These are phyloP conservation scores for Harpalus rubripes DNA, from an alignment of 2,888 invertebrate species.

Conservation along the genomic window DNA sequence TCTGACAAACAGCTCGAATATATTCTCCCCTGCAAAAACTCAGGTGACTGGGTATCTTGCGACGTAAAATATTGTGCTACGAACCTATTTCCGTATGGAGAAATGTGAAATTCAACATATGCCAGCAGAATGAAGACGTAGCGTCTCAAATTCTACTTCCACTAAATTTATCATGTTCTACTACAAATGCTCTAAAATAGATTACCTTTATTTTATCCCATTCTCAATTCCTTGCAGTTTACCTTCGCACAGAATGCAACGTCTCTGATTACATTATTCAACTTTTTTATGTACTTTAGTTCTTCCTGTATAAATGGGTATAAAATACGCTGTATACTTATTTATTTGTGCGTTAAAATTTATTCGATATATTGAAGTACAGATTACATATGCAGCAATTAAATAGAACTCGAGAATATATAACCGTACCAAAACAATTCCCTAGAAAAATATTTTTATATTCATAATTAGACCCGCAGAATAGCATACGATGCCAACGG, in stretches of 20 bases:
- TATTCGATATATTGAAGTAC: no score
- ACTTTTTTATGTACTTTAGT: background rate
- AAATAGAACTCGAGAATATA: no score
- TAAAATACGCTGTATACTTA: no score
- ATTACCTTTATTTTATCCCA: background rate
- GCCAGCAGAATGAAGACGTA: constrained; percentile 24
- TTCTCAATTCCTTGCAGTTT: background rate
- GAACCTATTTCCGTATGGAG: constrained; percentile 31
- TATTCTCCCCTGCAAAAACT: constrained; percentile 26
- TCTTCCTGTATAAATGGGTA: no score
- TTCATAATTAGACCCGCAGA: no score
- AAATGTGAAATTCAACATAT: constrained; percentile 44
- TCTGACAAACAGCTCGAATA: constrained; percentile 40
- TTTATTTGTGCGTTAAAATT: no score
- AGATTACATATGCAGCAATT: no score
- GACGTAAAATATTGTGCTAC: constrained; percentile 44
- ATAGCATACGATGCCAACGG: no score
- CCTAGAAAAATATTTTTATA: no score
- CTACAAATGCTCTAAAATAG: background rate
- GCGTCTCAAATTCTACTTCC: background rate
- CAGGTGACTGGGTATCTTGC: constrained; percentile 47
- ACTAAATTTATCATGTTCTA: constrained; percentile 13
- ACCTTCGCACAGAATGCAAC: background rate
- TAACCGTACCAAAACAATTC: no score
- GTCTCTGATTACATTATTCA: background rate